Base-by-base conservation (phyloP, 2,888 invertebrate species). In the Eretmocerus hayati region DNA sequence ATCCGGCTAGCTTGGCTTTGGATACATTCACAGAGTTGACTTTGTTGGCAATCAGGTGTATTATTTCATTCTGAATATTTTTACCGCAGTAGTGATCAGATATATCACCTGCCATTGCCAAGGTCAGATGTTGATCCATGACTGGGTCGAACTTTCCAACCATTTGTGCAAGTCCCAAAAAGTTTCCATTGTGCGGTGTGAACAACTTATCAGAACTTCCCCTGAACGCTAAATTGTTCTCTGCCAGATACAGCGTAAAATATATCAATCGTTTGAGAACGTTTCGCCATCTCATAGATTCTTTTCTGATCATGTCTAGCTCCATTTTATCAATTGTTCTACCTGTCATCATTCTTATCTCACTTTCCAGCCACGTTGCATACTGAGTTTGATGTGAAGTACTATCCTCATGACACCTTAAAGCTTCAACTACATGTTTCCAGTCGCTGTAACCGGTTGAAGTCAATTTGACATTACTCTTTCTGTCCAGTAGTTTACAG, bases 211-310 rank as follows among this genome's bases (percentile, higher is more conserved):
- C 13, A 30, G 30, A 30, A 8, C 13, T 8, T 9, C 38, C 38
- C 31, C 38, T 36, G 31, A 38, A 45, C 3, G 21, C 45, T 37
- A 38, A 18, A 38, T 45, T 45, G 30, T 45, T 37, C 16, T 22
- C 45, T 19, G 22, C 30, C 20, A 45, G 18, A 38, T 45, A 45
- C 18, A 45, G 15, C 13, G 21, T 19, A 16, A 45, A n/a, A 22
- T 45, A 26, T n/a, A 38, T 45, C 16, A 45, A 37, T 26, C 38
- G 36, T 26, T 15, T 16, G 8, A 45, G 20, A 38, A 45, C 38
- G 26, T 45, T 45, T 9, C 36, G 19, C 20, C 38, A 39, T 16
- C 43, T 18, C 20, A 22, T n/a, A 32, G 43, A 43, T 33, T 43
- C 32, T n/a, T 32, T 33, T 43, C 33, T n/a, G 22, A 43, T 33